Base-by-base conservation (phyloP, 2,888 invertebrate species). In the Ochropacha duplaris region DNA sequence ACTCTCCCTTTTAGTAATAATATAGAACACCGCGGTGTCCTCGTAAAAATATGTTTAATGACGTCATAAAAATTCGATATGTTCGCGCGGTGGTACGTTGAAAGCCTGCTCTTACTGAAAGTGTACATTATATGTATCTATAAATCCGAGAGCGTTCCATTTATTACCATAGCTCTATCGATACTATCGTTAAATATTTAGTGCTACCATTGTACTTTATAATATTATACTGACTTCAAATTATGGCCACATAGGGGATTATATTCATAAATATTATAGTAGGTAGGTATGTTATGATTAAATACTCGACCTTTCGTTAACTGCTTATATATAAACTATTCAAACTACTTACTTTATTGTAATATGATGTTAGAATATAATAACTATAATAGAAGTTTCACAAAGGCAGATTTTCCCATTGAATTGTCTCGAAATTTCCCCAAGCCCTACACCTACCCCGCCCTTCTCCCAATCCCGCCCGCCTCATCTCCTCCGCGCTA, bases 31-130 rank as follows among this genome's bases (percentile, higher is more conserved):
- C 83, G 79, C 84, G 83, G 86, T 86, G 86, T 88, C 85, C 83
- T 86, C 91, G 83, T 92, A 91, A 92, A 92, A 92, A 90, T 91
- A 90, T 90, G 87, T 92, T 90, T 92, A 90, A 90, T 91, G 89
- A 86, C 80, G 76, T 85, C 90, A 83, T 92, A 91, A 92, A 91
- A 79, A 86, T 86, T 84, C 86, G 86, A 90, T 88, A 88, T 86
- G 86, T 86, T 83, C 81, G 74, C 78, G 74, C 77, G 77, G 77
- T 76, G 74, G 74, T 76, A 72, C 69, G 69, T 80, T 86, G 84
- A 88, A 87, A 89, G 86, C 86, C 78, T 82, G 74, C 83, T 77
- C 78, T 74, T 75, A 71, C 80, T 81, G 76, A 71, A 72, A 77
- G 72, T 77, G 74, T 74, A 76, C 74, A 69, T 73, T 75, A 75